phyloP scores from a whole-genome alignment of 1,140 invertebrate species.

The Drosophila lacteicornis region DNA sequence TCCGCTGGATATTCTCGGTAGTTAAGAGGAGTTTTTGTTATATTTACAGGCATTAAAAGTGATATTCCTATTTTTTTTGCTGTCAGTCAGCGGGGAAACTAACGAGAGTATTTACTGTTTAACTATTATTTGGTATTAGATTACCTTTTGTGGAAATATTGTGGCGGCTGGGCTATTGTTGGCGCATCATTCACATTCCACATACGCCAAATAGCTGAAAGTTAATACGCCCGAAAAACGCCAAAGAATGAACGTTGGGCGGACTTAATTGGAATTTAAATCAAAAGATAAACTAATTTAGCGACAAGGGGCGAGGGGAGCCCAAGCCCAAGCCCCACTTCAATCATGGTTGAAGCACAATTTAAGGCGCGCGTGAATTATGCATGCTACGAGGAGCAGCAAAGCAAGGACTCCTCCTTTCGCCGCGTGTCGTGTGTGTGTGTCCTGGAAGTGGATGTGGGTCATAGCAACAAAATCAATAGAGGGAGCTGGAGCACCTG shows the following conservation, averaged over 20 bases:
- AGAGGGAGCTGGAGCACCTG: conserved; percentile 27
- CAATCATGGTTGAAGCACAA: conserved; percentile 45
- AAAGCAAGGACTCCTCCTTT: conserved; percentile 3
- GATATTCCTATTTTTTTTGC: too few relatives aligned
- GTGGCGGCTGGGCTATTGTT: too few relatives aligned
- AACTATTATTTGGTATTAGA: too few relatives aligned
- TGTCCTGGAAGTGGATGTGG: conserved; percentile 63
- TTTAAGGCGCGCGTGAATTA: conserved; percentile 66
- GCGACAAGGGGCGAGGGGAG: not conserved
- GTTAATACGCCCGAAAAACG: conserved; percentile 14
- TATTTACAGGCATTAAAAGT: too few relatives aligned
- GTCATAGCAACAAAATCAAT: conserved; percentile 76
- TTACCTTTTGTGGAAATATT: too few relatives aligned
- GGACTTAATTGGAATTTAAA: conserved; percentile 51
- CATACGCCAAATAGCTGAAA: conserved; percentile 19
- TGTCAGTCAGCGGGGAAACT: too few relatives aligned
- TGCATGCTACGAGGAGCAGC: conserved; percentile 50
- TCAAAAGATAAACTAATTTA: conserved; percentile 54
- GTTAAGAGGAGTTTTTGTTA: too few relatives aligned
- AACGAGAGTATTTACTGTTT: too few relatives aligned
- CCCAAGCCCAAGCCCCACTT: not conserved
- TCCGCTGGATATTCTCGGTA: too few relatives aligned
- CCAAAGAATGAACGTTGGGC: conserved; percentile 9
- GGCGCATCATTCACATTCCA: not conserved
- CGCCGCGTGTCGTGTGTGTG: not conserved